Evolutionary conservation across 2,888 invertebrate genomes (phyloP).

Genomic region (Leucophenga montana): DNA sequence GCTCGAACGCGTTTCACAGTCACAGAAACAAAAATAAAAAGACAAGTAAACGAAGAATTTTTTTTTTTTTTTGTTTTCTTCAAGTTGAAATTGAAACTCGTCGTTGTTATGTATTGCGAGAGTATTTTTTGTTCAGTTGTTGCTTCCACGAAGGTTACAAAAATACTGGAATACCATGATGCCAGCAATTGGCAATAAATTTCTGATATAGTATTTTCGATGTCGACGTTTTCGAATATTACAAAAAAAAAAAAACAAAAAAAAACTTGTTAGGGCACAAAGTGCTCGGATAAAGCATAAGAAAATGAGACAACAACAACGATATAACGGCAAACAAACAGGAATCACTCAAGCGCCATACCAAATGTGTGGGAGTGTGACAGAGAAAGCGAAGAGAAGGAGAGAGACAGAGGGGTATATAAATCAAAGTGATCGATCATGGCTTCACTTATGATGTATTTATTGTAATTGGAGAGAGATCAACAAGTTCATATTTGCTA

Average conservation of each 20-base stretch:
- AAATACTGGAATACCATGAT: slow-evolving; percentile 48
- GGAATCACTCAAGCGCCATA: neutral
- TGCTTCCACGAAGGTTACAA: slow-evolving; percentile 54
- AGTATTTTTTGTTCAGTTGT: slow-evolving; percentile 27
- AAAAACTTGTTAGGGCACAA: slow-evolving; percentile 8
- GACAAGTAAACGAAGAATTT: too few species aligned
- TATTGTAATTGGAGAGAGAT: neutral
- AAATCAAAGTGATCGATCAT: neutral
- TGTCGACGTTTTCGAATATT: slow-evolving; percentile 2
- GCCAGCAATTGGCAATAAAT: slow-evolving; percentile 40
- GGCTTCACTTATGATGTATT: too few species aligned
- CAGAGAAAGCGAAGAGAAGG: neutral
- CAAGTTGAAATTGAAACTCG: neutral
- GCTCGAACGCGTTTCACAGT: too few species aligned
- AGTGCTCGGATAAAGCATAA: neutral
- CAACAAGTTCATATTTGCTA: neutral
- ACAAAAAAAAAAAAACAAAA: slow-evolving; percentile 37
- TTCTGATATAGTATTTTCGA: slow-evolving; percentile 40
- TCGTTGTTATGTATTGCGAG: slow-evolving; percentile 1
- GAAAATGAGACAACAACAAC: neutral
- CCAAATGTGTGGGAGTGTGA: neutral
- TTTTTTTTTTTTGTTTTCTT: neutral
- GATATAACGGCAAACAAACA: slow-evolving; percentile 17
- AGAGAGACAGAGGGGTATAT: neutral
- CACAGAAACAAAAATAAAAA: too few species aligned